Evolutionary conservation across 2,797 vertebrate species (phyloP).

Genomic region (Tamandua tetradactyla): DNA sequence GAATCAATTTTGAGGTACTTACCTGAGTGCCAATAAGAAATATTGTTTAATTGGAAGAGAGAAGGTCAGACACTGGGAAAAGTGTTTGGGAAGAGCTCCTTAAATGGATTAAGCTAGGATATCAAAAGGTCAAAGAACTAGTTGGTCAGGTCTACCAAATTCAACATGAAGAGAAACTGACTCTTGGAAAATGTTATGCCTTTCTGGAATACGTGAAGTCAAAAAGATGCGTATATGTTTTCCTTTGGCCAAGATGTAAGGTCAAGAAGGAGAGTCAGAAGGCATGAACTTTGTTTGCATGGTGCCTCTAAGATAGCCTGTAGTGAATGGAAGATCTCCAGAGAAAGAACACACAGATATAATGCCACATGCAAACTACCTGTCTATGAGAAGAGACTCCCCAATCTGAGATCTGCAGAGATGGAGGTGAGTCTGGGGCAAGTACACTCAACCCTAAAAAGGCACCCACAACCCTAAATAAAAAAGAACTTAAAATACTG

Average conservation of each 20-base stretch:
- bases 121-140: neutral
- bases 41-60: neutral
- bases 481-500: neutral
- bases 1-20: neutral
- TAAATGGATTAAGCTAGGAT: neutral
- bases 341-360: neutral
- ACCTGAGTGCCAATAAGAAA: neutral
- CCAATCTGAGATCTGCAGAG: neutral
- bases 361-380: neutral
- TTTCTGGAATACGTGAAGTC: neutral
- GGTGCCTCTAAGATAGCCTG: neutral
- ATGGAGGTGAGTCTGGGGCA: fast-evolving
- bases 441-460: neutral
- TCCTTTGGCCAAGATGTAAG: neutral
- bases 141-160: neutral
- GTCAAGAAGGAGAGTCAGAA: neutral
- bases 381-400: neutral
- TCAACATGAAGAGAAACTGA: neutral
- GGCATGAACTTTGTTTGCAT: neutral
- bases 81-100: neutral
- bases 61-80: neutral
- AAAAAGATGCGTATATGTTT: neutral
- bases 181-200: neutral
- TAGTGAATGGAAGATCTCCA: neutral
- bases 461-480: no score